A percentile compares a stretch with the other conserved stretches of the same genome.
Conservation (phyloP, 2,113 vertebrate genomes). For the Alouatta palliata region DNA sequence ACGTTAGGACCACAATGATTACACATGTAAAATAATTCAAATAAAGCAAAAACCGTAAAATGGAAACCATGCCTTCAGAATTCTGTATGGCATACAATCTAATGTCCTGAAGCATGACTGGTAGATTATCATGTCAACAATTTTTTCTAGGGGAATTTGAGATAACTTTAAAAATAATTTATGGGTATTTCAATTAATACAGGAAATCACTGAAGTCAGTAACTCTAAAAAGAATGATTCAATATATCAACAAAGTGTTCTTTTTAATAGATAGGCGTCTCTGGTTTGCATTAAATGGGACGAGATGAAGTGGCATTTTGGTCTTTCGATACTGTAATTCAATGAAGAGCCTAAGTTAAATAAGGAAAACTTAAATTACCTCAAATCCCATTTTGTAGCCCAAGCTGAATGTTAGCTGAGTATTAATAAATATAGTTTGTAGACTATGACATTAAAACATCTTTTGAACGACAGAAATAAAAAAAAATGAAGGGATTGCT, state of each 20-base stretch:
- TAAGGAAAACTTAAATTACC: slow-evolving; percentile 66
- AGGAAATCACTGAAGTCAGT: slow-evolving; percentile 39
- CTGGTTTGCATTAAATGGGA: slow-evolving; percentile 55
- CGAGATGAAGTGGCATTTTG: slow-evolving; percentile 51
- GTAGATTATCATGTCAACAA: not conserved
- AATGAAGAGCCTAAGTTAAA: slow-evolving; percentile 48
- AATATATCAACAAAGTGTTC: not conserved
- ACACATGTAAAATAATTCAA: not conserved
- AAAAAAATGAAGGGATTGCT: slow-evolving; percentile 81
- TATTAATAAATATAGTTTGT: slow-evolving; percentile 79
- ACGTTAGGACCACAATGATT: not conserved
- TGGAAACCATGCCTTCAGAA: not conserved
- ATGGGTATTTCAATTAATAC: slow-evolving; percentile 40
- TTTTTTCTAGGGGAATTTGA: not conserved
- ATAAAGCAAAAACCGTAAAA: not conserved
- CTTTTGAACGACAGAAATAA: slow-evolving; percentile 82
- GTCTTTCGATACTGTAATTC: slow-evolving; percentile 29
- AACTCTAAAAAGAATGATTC: slow-evolving; percentile 40
- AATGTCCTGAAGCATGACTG: not conserved
- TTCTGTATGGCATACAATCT: not conserved
- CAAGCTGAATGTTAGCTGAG: slow-evolving; percentile 65
- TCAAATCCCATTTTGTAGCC: slow-evolving; percentile 37
- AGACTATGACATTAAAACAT: slow-evolving; percentile 77
- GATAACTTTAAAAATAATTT: slow-evolving; percentile 50
- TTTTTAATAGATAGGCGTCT: slow-evolving; percentile 33